Evolutionary conservation across 2,113 vertebrate genomes (phyloP), one percentile per base, ranked within the genome.

Genomic region (Mus spicilegus): DNA sequence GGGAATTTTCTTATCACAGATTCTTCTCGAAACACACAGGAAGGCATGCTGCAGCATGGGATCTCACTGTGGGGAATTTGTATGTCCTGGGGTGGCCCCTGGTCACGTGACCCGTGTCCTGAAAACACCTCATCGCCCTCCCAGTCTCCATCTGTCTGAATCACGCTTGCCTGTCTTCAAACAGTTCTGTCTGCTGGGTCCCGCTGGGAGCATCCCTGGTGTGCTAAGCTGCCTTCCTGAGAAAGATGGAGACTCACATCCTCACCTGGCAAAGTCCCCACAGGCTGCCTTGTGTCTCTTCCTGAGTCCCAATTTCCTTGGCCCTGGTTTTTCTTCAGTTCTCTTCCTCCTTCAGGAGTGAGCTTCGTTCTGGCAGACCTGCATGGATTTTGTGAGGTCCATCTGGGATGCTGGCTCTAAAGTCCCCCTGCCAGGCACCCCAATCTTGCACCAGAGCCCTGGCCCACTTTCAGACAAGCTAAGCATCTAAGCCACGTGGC

Each of bases 91-190:
- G 39, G 36, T 76, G 89, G 81, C 51, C 61, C 69, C 16, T 12
- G 65, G 80, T 69, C 91, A 56, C 1, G 33, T 89, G 96, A 94
- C 58, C 46, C 0, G 0, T 42, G 82, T 89, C 89, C 91, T 86
- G 46, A 96, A 88, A 93, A 56, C 39, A 54, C n/a, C 30, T 63
- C 0, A 0, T 51, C 20, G 26, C 87, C 94, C 6, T 9, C 69
- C 89, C 65, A 49, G 17, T 67, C 69, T 94, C 93, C 88, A 97
- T 96, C 94, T 96, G 95, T 90, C 70, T 65, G 80, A 42, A 36
- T 72, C 54, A 26, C 0, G 36, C 65, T 73, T 10, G 11, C 28
- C 87, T 58, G 96, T 94, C 16, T 3, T 33, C 63, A 81, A 56
- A 85, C 63, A 65, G 89, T 69, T 78, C 89, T 89, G 96, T 81